These are phyloP conservation scores for Agrotis exclamationis DNA, from an alignment of 2,888 invertebrate species.

Conservation along the genomic window DNA sequence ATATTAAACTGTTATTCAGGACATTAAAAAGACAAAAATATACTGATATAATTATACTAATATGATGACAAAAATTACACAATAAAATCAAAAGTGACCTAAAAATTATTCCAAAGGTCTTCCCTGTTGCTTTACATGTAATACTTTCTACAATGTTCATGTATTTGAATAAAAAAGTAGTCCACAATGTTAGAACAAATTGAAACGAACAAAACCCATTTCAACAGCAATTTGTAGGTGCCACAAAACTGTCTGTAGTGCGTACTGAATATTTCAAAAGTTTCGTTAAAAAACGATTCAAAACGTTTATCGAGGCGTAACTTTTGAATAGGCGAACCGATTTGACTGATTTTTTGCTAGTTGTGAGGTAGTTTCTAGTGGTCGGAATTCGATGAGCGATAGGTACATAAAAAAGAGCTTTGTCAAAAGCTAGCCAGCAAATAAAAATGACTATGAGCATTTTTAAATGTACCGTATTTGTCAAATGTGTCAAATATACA, in stretches of 20 bases:
- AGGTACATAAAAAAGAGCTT: neutral
- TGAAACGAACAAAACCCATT: constrained; percentile 54
- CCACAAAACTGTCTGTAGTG: constrained; percentile 57
- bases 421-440: neutral
- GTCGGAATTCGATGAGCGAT: constrained; percentile 29
- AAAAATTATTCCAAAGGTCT: no score
- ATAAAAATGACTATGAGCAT: neutral
- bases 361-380: constrained; percentile 43
- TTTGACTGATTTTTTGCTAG: constrained; percentile 58
- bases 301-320: constrained; percentile 70
- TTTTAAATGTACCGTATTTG: neutral
- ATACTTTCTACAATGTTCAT: no score
- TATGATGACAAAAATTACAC: no score
- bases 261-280: constrained; percentile 61
- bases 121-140: no score
- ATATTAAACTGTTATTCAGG: neutral
- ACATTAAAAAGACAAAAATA: neutral
- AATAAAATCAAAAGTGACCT: no score
- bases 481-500: neutral
- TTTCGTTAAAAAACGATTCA: constrained; percentile 68
- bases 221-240: constrained; percentile 58
- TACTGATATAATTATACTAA: no score
- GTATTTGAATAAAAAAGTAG: neutral
- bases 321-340: constrained; percentile 65
- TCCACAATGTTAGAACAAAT: constrained; percentile 33